Base-by-base conservation (phyloP, 1,140 invertebrate genomes). In the Diorhabda carinulata region DNA sequence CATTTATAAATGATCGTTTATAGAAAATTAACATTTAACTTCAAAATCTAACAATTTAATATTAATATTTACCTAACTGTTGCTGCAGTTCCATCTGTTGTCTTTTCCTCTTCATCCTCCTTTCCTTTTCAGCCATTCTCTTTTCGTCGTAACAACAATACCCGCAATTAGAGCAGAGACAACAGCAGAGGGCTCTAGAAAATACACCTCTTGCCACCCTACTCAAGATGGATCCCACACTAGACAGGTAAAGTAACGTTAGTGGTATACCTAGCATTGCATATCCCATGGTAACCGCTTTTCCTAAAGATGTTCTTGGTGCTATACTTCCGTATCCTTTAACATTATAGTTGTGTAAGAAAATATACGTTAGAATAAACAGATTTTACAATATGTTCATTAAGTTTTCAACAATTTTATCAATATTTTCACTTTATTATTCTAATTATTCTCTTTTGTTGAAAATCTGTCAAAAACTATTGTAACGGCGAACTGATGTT, bases 181-280 rank as follows among this genome's bases (percentile, higher is more conserved):
- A 93, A 80, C 91, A 93, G 81, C 91, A 93, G 58, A 92, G 80
- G 3, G 91, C 89, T 72, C 89, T 87, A 4, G 92, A 91, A 82
- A 96, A 97, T 43, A 95, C 89, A 76, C 92, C 94, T 68, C 94
- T 86, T 66, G 96, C 95, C 66, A 95, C 88, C 74, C 90, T 86
- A 62, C 93, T 93, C 70, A 96, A 81, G 4, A 94, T 86, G 68
- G 92, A 91, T 63, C 92, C 92, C 5, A 93, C 90, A 69, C 90
- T 92, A 42, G 91, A 93, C 65, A 95, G 84, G 82, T 95, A 95
- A 4, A 98, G 87, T 56, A 98, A 86, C 70, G 95, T 96, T 69
- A 98, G 81, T 0, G 96, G 96, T 74, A 98, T 96, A 9, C 95
- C 95, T 9, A 97, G 84, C 57, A 91, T 88, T 7, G 94, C 94